phyloP scores from a whole-genome alignment of 2,113 vertebrate species.

The Gasterosteus aculeatus region DNA sequence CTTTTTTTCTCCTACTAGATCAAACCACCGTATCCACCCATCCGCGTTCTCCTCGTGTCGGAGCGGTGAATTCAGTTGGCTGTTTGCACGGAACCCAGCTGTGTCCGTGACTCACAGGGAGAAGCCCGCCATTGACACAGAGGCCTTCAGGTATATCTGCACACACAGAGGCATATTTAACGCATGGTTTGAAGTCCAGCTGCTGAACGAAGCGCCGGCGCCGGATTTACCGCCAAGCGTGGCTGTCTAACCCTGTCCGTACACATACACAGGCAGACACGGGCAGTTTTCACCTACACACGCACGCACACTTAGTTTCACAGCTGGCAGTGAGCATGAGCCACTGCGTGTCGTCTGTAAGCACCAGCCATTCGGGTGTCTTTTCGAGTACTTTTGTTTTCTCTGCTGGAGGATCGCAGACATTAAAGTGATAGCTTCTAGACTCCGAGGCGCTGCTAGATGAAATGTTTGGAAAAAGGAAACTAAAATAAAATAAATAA shows the following conservation, averaged over 20 bases:
- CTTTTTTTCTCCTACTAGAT: neutral
- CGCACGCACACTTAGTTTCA: neutral
- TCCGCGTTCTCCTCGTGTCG: neutral
- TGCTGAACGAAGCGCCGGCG: conserved; percentile 42
- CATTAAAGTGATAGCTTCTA: conserved; percentile 54
- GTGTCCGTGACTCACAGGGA: conserved; percentile 10
- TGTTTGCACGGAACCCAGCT: conserved; percentile 2
- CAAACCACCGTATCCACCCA: neutral
- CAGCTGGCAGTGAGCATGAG: conserved; percentile 16
- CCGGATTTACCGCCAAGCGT: conserved; percentile 42
- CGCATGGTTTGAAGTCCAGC: conserved; percentile 65
- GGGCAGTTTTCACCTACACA: neutral
- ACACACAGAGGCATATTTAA: conserved; percentile 57
- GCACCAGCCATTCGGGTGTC: conserved; percentile 45
- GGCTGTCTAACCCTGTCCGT: conserved; percentile 29
- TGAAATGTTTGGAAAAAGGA: conserved; percentile 52
- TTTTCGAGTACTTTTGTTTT: conserved; percentile 55
- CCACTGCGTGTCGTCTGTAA: conserved; percentile 33
- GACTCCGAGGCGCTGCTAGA: conserved; percentile 40
- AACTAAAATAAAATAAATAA: conserved; percentile 32
- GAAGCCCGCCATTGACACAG: conserved; percentile 27
- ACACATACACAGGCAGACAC: conserved; percentile 15
- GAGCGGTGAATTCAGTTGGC: conserved; percentile 11
- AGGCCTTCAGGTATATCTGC: conserved; percentile 31
- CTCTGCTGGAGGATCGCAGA: conserved; percentile 54